Percentiles rank a stretch among this genome's conserved stretches.
phyloP scores from a whole-genome alignment of 2,888 invertebrate species.

The Leptogaster cylindrica region DNA sequence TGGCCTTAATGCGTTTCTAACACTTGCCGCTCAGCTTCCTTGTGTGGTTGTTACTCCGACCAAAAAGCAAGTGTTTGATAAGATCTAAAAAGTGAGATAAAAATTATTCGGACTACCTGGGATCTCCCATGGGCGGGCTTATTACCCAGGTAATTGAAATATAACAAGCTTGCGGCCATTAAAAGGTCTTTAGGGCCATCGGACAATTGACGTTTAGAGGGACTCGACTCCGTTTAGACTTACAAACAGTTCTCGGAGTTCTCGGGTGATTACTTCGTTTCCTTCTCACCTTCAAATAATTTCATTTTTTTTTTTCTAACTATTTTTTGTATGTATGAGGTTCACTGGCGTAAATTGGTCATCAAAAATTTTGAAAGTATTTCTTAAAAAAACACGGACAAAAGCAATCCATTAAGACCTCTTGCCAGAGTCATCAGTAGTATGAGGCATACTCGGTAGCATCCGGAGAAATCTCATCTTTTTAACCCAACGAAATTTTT shows the following conservation, averaged over 20 bases:
- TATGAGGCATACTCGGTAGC: not conserved
- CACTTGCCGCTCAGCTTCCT: no score
- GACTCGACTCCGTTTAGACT: not conserved
- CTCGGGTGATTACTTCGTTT: not conserved
- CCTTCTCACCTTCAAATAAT: not conserved
- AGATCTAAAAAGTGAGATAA: no score
- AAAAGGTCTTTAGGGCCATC: not conserved
- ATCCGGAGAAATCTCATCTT: not conserved
- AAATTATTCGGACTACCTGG: not conserved
- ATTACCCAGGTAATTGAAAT: not conserved
- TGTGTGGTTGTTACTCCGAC: no score
- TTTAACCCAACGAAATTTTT: not conserved
- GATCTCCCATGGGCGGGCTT: not conserved
- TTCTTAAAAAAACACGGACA: constrained; percentile 4
- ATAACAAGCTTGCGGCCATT: not conserved
- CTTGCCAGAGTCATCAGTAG: not conserved
- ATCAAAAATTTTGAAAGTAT: not conserved
- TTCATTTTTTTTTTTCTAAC: not conserved
- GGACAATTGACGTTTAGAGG: not conserved
- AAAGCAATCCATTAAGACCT: constrained; percentile 4
- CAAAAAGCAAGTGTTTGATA: no score
- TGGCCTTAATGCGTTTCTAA: no score
- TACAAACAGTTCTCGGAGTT: not conserved
- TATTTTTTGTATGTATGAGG: no score
- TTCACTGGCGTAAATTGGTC: no score